Percentiles rank a stretch among this genome's conserved stretches.
Conservation (phyloP, 2,113 vertebrate species). For the Pristiophorus japonicus region DNA sequence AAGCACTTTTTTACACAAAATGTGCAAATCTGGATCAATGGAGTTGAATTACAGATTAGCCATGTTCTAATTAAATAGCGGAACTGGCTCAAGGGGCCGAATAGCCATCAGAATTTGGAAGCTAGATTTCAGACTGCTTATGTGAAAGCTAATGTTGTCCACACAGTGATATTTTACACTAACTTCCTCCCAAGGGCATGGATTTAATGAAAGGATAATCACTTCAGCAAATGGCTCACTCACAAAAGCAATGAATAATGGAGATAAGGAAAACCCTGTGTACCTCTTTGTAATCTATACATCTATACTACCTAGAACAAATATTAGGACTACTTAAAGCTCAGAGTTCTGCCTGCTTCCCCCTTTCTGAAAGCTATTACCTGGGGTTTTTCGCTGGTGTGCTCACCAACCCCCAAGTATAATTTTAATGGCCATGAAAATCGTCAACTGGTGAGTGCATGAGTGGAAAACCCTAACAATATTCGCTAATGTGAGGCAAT, state of each 20-base stretch:
- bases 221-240: background rate
- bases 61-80: background rate
- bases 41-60: background rate
- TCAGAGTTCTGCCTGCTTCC: background rate
- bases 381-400: background rate
- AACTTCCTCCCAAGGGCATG: background rate
- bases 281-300: background rate
- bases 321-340: background rate
- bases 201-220: background rate
- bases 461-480: background rate
- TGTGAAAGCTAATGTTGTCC: background rate
- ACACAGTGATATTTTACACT: background rate
- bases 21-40: background rate
- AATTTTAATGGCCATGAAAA: background rate
- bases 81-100: background rate
- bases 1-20: background rate
- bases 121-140: slow-evolving; percentile 1
- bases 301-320: background rate
- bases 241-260: slow-evolving; percentile 6
- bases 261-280: background rate
- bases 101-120: slow-evolving; percentile 16
- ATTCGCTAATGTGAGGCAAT: background rate
- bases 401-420: background rate
- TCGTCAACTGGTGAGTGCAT: background rate
- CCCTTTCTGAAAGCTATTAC: background rate